Percentiles rank a stretch among this genome's conserved stretches.
These are phyloP conservation scores for Solenopsis fugax DNA, from an alignment of 1,140 invertebrate species.

Conservation along the genomic window DNA sequence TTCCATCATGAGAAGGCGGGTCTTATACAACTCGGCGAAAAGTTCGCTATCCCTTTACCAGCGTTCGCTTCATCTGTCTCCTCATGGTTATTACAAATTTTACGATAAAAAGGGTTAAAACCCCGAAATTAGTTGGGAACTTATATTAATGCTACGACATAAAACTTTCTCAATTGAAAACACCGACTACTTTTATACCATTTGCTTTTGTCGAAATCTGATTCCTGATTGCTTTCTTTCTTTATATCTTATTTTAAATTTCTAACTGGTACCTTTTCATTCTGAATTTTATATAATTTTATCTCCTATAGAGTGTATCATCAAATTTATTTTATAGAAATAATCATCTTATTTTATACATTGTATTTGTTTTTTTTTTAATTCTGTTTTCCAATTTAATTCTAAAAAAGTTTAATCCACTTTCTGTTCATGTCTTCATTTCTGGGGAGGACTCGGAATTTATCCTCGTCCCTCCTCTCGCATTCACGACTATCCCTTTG, in stretches of 20 bases:
- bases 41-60: constrained; percentile 57
- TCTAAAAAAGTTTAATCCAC: not conserved
- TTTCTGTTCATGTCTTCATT: constrained; percentile 3
- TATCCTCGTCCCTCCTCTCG: not conserved
- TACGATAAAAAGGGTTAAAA: constrained; percentile 63
- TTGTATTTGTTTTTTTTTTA: not conserved
- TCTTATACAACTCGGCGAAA: constrained; percentile 41
- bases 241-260: not conserved
- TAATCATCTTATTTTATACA: not conserved
- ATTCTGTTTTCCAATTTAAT: not conserved
- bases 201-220: not conserved
- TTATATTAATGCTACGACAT: not conserved
- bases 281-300: not conserved
- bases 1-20: constrained; percentile 41
- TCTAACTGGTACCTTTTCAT: not conserved
- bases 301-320: not conserved
- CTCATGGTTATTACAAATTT: constrained; percentile 52
- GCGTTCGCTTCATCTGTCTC: constrained; percentile 28
- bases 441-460: constrained; percentile 9
- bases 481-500: constrained; percentile 36
- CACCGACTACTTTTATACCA: not conserved
- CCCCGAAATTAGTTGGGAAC: constrained; percentile 65
- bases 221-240: not conserved
- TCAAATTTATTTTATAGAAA: not conserved
- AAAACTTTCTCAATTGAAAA: constrained; percentile 24